Evolutionary conservation across 2,888 invertebrate genomes (phyloP), one percentile per base, ranked within the genome.

Genomic region (Drosophila borborema): DNA sequence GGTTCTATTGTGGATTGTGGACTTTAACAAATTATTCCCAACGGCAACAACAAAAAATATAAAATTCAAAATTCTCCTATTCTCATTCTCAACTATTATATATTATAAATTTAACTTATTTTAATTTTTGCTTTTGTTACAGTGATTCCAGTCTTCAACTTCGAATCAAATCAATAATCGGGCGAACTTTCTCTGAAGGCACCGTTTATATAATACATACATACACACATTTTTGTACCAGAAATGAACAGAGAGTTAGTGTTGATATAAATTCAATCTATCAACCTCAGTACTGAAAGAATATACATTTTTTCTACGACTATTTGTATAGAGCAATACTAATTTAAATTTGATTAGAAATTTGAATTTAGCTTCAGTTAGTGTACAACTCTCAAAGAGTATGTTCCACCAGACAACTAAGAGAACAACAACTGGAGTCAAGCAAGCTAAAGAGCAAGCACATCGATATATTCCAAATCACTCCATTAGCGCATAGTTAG

Each of bases 401-500:
- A 79, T 81, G 81, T 74, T 49, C 68, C 20, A 68, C 34, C 48
- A 53, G 68, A 69, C 45, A 55, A 62, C 64, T 61, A 62, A 23
- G 72, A 46, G 56, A 59, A 76, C 40, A 63, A 64, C 61, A 63
- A 59, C 51, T 70, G 72, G 68, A 69, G 61, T 51, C 51, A 53
- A 71, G 60, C 40, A 69, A 70, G 55, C 36, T 72, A 68, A 65
- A 70, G 69, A 74, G 70, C 68, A 74, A 74, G 70, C 68, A 74
- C 80, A 74, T 80, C 68, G 70, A 77, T 80, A 83, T 81, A 86
- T 89, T 86, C 82, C 87, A 81, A 82, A 85, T 91, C 91, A 91
- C 90, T 92, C 87, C 89, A 89, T 86, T 91, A 90, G 86, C 73
- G 87, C 74, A 77, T 91, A 91, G 89, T 84, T 90, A 89, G 82